Percentiles rank a stretch among this genome's conserved stretches.
phyloP scores from a whole-genome alignment of 2,888 invertebrate genomes.

The Tenthredo distinguenda region DNA sequence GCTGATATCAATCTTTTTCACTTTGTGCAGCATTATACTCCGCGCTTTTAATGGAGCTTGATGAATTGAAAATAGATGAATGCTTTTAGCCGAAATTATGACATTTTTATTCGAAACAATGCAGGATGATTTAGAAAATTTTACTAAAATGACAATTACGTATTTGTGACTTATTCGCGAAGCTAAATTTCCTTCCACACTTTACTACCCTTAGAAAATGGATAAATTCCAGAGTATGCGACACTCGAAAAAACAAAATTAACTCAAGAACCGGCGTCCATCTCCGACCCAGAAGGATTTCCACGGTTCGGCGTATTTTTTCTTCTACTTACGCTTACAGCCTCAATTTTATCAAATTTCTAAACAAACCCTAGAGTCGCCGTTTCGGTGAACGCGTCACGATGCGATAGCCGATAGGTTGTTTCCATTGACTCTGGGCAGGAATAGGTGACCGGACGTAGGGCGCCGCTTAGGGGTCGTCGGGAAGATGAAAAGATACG shows the following conservation, averaged over 20 bases:
- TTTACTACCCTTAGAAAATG: not conserved
- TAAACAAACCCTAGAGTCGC: not conserved
- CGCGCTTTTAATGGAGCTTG: not conserved
- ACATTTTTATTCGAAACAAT: not conserved
- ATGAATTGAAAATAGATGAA: not conserved
- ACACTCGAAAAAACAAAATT: not conserved
- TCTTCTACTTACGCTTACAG: not conserved
- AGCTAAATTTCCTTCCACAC: not conserved
- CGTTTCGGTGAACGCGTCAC: not conserved
- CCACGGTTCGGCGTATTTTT: not conserved
- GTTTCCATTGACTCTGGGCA: slow-evolving; percentile 15
- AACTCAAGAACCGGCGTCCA: not conserved
- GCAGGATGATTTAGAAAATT: not conserved
- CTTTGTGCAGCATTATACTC: not conserved
- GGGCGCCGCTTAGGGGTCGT: not conserved
- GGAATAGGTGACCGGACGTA: slow-evolving; percentile 9
- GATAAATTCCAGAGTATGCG: not conserved
- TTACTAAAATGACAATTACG: not conserved
- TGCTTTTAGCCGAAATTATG: not conserved
- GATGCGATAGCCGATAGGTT: not conserved
- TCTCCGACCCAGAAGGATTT: not conserved
- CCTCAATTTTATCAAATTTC: not conserved
- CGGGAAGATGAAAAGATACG: slow-evolving; percentile 45
- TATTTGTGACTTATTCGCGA: too few relatives aligned
- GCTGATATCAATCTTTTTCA: slow-evolving; percentile 5